Conservation (phyloP, 2,888 invertebrate genomes). For the Rhamphomyia laevipes region DNA sequence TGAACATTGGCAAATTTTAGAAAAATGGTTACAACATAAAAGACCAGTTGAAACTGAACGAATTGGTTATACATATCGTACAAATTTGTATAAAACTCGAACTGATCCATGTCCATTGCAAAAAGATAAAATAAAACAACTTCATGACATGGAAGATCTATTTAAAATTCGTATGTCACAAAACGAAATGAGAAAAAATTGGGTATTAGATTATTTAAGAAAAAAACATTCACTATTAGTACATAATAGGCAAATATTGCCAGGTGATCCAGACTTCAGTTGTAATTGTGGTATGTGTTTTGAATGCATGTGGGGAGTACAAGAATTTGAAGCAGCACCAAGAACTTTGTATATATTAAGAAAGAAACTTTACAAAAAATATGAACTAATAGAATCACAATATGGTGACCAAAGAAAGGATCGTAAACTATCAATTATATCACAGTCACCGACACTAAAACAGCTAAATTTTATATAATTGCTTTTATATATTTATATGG, state of each 20-base stretch:
- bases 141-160: too few species aligned
- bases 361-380: background rate
- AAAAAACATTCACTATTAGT: too few species aligned
- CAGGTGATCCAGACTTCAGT: background rate
- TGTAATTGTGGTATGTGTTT: background rate
- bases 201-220: too few species aligned
- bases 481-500: too few species aligned
- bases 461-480: too few species aligned
- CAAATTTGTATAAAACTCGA: constrained; percentile 10
- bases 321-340: background rate
- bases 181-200: too few species aligned
- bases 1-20: constrained; percentile 43
- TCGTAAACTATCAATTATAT: too few species aligned
- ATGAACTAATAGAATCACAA: background rate
- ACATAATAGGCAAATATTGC: too few species aligned
- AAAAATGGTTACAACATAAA: constrained; percentile 19
- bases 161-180: too few species aligned
- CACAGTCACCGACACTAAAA: too few species aligned
- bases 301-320: background rate
- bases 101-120: background rate
- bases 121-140: too few species aligned
- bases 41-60: constrained; percentile 18
- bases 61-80: constrained; percentile 17
- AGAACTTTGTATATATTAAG: background rate
- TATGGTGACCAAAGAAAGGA: too few species aligned